Evolutionary conservation across 2,797 vertebrate species (phyloP), one percentile per base, ranked within the genome.

Genomic region (Acipenser transmontanus): DNA sequence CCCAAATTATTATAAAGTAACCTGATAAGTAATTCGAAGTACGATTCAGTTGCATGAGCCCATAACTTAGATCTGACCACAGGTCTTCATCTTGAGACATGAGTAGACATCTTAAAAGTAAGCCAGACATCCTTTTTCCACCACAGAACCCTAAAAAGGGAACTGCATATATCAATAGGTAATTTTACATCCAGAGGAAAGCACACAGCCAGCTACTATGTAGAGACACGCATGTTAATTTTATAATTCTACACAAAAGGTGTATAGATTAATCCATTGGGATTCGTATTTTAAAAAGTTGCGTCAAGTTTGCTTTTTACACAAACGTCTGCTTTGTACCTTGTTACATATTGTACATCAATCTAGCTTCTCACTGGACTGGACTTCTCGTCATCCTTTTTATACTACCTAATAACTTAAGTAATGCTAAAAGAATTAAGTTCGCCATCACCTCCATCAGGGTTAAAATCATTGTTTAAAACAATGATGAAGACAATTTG

Each of bases 91-190:
- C 81, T 75, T 61, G 78, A 84, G 80, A 82, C 54, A 74, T 10
- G 12, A 70, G 71, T 70, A 86, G 84, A 89, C 81, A 88, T 82
- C 86, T 87, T 87, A 85, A 92, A 93, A 90, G 84, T 64, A 72
- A 87, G 81, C 81, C 85, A 88, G 88, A 90, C 82, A 77, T 76
- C 75, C 69, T 77, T 61, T 73, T 81, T 73, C 67, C 65, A 73
- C 62, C 77, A 74, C 74, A 73, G 70, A 81, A 66, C 69, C 68
- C 68, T 72, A 61, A 69, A n/a, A 65, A 76, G 84, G 75, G 80
- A 89, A 84, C 76, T 80, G 72, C 80, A 78, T 75, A 81, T 84
- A 91, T 84, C 66, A 64, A 86, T 84, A 86, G 84, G 82, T 85
- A 84, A 88, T 85, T 84, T 66, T 65, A 0, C 74, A 65, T 61